phyloP scores from a whole-genome alignment of 2,113 vertebrate genomes.

The Mormyrus iriodes region DNA sequence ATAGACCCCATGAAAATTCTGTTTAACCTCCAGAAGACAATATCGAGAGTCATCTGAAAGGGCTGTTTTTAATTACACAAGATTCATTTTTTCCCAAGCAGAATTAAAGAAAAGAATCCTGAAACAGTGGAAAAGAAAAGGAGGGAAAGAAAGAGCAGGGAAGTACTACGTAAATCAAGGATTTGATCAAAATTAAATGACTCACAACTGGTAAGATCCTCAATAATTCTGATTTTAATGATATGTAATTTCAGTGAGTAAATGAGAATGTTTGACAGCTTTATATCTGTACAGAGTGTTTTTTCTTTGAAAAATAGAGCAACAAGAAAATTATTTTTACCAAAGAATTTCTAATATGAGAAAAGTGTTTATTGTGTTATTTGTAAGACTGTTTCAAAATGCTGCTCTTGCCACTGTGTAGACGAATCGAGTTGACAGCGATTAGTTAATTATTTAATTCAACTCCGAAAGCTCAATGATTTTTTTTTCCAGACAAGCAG shows the following conservation, averaged over 20 bases:
- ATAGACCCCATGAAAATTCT: conserved; percentile 38
- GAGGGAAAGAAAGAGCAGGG: background rate
- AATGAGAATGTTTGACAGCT: background rate
- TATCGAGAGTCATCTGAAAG: conserved; percentile 17
- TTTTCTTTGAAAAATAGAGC: background rate
- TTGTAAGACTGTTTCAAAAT: background rate
- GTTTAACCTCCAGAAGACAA: conserved; percentile 34
- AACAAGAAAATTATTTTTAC: background rate
- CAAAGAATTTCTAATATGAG: background rate
- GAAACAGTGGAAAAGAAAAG: background rate
- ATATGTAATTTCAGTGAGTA: background rate
- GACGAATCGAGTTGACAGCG: background rate
- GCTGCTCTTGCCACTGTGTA: background rate
- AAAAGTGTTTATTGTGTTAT: background rate
- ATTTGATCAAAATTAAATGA: conserved; percentile 33
- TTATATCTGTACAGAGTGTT: background rate
- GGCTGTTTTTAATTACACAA: background rate
- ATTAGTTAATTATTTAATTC: background rate
- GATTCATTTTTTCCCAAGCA: background rate
- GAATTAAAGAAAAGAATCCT: background rate
- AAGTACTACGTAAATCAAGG: conserved; percentile 20
- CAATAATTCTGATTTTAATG: background rate
- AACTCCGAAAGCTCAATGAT: background rate
- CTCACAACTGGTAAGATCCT: conserved; percentile 42
- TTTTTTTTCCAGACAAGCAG: background rate